Conservation (phyloP, 1,140 invertebrate species). For the Drosophila nigromelanica region DNA sequence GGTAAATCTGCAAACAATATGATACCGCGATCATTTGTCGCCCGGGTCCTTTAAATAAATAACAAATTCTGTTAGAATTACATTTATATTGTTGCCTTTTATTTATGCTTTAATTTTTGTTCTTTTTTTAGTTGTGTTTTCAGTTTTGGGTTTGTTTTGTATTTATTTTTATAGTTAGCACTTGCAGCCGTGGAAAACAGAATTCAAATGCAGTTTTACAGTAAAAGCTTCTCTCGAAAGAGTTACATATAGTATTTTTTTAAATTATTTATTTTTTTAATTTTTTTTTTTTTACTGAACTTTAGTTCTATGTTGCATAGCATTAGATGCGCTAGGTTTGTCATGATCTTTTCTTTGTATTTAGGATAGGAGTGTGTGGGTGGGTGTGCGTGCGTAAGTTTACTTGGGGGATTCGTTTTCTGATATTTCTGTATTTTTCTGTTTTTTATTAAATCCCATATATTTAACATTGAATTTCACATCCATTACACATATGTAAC, state of each 20-base stretch:
- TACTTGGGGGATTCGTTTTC: slow-evolving; percentile 33
- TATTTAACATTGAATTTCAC: slow-evolving; percentile 44
- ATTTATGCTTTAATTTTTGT: slow-evolving; percentile 71
- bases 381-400: slow-evolving; percentile 24
- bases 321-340: slow-evolving; percentile 73
- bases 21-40: slow-evolving; percentile 12
- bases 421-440: slow-evolving; percentile 26
- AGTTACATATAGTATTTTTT: slow-evolving; percentile 41
- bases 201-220: slow-evolving; percentile 67
- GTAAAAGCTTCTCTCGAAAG: slow-evolving; percentile 66
- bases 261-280: slow-evolving; percentile 14
- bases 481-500: slow-evolving; percentile 36
- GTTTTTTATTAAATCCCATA: slow-evolving; percentile 35
- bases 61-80: slow-evolving; percentile 30
- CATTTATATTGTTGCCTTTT: slow-evolving; percentile 76
- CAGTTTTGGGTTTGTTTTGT: slow-evolving; percentile 10
- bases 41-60: slow-evolving; percentile 19
- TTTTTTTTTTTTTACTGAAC: slow-evolving; percentile 53
- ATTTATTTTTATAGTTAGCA: slow-evolving; percentile 30
- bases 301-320: slow-evolving; percentile 57
- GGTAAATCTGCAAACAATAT: slow-evolving; percentile 11
- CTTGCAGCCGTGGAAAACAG: slow-evolving; percentile 54
- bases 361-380: slow-evolving; percentile 24
- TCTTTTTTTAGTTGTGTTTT: slow-evolving; percentile 25
- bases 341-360: slow-evolving; percentile 62